Base-by-base conservation (phyloP, 2,888 invertebrate species). In the Ophraella communa region DNA sequence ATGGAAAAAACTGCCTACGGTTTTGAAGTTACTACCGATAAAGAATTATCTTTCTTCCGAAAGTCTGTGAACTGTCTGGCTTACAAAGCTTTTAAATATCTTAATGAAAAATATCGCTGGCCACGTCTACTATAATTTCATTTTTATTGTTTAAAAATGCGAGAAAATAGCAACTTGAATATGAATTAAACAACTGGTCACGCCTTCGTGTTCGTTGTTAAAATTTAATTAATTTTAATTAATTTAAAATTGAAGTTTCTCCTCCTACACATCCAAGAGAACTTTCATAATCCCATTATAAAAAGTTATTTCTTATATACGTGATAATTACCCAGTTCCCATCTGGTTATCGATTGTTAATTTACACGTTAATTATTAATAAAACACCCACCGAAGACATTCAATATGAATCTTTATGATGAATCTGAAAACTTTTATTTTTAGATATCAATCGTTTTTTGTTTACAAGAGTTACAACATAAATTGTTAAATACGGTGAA, bases 281-380 rank as follows among this genome's bases (percentile, higher is more conserved):
- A 56, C 45, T 56, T 56, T 56, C 56, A 56, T 56, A 56, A 56
- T 56, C 45, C 14, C 56, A 47, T 56, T 56, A 56, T 18, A 55
- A 56, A 45, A 45, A 39, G 33, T 56, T 27, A 44, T 24, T 33
- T 56, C 47, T 56, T 47, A 55, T 27, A 27, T 44, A 44, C 20
- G 11, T 44, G 14, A 44, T 27, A 44, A 55, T 35, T 55, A 55
- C 55, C 17, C 17, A 52, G 52, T 30, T 52, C 33, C 20, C n/a
- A 18, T 27, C 23, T 53, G 47, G 23, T 21, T 23, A 47, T 47
- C 47, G 47, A 23, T 47, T 47, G 23, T 47, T 47, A 23, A 47
- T 47, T n/a, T 47, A 11, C 23, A 8, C 4, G 23, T 47, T 47
- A 47, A 47, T 47, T 17, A 21, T 47, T n/a, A n/a, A n/a, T n/a